Evolutionary conservation across 2,797 vertebrate species (phyloP), one percentile per base, ranked within the genome.

Genomic region (Epinephelus malabaricus): DNA sequence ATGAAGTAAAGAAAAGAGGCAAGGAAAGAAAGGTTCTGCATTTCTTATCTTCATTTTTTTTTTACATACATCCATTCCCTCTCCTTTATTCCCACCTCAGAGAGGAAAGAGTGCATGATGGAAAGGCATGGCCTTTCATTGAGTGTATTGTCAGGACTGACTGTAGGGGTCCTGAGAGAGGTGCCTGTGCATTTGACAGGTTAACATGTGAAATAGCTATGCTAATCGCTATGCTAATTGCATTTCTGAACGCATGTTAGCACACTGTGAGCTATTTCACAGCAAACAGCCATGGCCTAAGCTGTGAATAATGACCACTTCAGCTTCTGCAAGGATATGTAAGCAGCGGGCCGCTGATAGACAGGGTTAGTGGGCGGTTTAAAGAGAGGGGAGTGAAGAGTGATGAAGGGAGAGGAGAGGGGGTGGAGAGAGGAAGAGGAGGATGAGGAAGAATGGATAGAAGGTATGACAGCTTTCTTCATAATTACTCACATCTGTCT

Each of bases 391-490:
- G 34, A 76, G 75, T 18, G 59, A 72, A 86, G 65, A 75, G 71
- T 43, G 71, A 74, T 75, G 81, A 80, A 38, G 71, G 66, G 68
- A 82, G 49, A 25, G 55, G 19, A 63, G 58, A 79, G 49, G 19
- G 25, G 65, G 63, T 66, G 66, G 69, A 66, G 58, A 69, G 74
- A 72, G 70, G 59, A 72, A 84, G 68, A 82, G 49, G 68, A 76
- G 65, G 67, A 65, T 63, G 76, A 61, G 66, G 90, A 73, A 65
- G 69, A 81, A 91, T 88, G 91, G 86, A 89, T 73, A 86, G 86
- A 90, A 79, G 66, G 76, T 87, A 90, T 91, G 95, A 97, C 95
- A 96, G 96, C 88, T 96, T 94, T 92, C 91, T 95, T 86, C 67
- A 88, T 86, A 92, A 89, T 82, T 90, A 88, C 80, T 89, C 73